Evolutionary conservation across 2,797 vertebrate genomes (phyloP), one percentile per base, ranked within the genome.

Genomic region (Acridotheres tristis): DNA sequence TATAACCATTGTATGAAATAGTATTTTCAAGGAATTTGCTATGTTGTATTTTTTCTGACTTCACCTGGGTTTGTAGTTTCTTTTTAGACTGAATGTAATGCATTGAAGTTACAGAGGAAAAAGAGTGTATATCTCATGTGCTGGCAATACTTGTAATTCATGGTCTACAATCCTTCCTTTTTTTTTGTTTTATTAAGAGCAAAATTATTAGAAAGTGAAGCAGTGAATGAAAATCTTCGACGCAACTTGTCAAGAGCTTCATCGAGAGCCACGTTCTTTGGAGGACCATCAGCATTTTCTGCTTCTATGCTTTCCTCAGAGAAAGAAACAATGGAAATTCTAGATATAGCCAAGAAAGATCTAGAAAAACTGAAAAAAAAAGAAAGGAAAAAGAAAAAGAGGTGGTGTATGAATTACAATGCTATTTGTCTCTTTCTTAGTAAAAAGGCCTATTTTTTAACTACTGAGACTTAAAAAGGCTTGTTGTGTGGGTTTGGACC

Each of bases 311-410:
- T 98, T 21, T 97, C 98, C 32, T 98, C 99, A 0, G 99, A 99
- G 95, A 99, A 98, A 84, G 99, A 99, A 92, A 98, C 99, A 21
- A 98, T 97, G 36, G 99, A 99, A 73, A 98, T 99, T 90, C 98
- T 99, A 76, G 98, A 99, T 97, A 97, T 99, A 96, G 99, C 99
- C 89, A 99, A 99, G 98, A 99, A 98, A 90, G 98, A 99, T 92
- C 97, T 99, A 96, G 98, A 99, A 97, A 99, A 99, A 92, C 98
- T 99, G 88, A 99, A 99, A 96, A 99, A 98, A 97, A 99, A 98
- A 91, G 99, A 99, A 97, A 99, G 97, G 96, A 99, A 98, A 97
- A 99, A 99, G 98, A 99, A 99, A 89, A 99, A 98, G 96, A 99
- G 99, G 99, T 99, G 97, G 77, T 36, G 95, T 87, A 89, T 86